Base-by-base conservation (phyloP, 2,888 invertebrate species). In the Hymenopus coronatus region DNA sequence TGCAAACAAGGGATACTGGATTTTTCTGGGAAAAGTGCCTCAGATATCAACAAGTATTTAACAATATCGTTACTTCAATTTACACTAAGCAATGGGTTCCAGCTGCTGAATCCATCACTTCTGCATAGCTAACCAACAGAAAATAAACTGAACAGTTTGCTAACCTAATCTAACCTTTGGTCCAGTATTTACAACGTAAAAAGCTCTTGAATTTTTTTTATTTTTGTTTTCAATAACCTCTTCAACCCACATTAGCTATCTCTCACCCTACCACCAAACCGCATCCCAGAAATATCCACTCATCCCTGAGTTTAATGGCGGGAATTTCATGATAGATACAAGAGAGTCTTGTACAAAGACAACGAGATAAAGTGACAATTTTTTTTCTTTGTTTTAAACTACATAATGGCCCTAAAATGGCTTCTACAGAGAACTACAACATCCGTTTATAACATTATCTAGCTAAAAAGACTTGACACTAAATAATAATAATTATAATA, bases 161-260 rank as follows among this genome's bases (percentile, higher is more conserved):
- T 70, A 70, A 82, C 87, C 87, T 87, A 87, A 87, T 33, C 87
- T 87, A 87, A 87, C 87, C 87, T 89, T 90, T 90, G 90, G 90
- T 90, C 90, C 89, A 88, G 82, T 90, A 90, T 90, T 85, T 90
- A 90, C 90, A 90, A 90, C 89, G 89, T 89, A 82, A 82, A 87
- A 87, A 87, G 33, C 30, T 82, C 30, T 70, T 70, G 54, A 70
- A 40, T 1, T 40, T 12, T 33, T 30, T 30, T n/a, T n/a, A n/a
- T 40, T 70, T 70, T 70, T 70, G 54, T 70, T 70, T 70, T 70
- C 54, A 20, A 3, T 70, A 2, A 70, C 54, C 54, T 70, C 54
- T 70, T 70, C 54, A 70, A 70, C 54, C 54, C 54, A 70, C 54
- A 70, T 70, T n/a, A 82, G 30, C 82, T 82, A 87, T 25, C 28